Percentiles rank a stretch among this genome's conserved stretches.
Conservation (phyloP, 2,888 invertebrate genomes). For the Papilio gigon region DNA sequence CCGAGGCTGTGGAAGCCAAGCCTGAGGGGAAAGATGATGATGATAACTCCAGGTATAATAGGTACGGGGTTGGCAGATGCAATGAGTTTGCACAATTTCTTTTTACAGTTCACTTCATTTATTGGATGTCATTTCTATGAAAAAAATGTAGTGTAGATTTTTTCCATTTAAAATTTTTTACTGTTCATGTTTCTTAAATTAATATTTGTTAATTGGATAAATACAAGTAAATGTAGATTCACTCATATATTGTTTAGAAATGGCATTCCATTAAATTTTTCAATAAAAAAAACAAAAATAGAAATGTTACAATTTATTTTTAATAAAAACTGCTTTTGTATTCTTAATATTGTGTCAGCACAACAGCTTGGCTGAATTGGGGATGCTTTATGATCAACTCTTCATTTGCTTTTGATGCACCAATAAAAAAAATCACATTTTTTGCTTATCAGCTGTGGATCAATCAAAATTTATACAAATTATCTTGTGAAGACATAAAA, state of each 20-base stretch:
- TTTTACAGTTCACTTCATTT: constrained; percentile 45
- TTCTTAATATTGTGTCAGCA: constrained; percentile 30
- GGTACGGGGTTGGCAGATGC: constrained; percentile 84
- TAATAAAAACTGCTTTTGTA: constrained; percentile 28
- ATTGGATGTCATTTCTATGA: constrained; percentile 51
- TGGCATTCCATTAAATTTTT: constrained; percentile 43
- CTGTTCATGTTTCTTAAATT: too few species aligned
- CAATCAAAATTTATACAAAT: constrained; percentile 17
- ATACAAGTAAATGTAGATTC: constrained; percentile 5
- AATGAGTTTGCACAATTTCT: constrained; percentile 69
- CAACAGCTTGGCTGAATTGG: constrained; percentile 37
- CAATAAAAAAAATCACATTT: constrained; percentile 4
- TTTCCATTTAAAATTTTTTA: neutral
- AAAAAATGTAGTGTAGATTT: neutral
- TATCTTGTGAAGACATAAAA: neutral
- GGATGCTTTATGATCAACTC: constrained; percentile 28
- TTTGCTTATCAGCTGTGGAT: constrained; percentile 18
- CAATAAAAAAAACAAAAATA: neutral
- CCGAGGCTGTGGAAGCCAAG: constrained; percentile 71
- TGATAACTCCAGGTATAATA: constrained; percentile 93
- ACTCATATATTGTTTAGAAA: constrained; percentile 40
- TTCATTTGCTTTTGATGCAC: constrained; percentile 25
- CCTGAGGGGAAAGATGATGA: constrained; percentile 87
- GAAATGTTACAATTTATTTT: constrained; percentile 22
- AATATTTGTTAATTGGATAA: too few species aligned